phyloP scores from a whole-genome alignment of 2,888 invertebrate species.

The Lasioglossum oenotherae region DNA sequence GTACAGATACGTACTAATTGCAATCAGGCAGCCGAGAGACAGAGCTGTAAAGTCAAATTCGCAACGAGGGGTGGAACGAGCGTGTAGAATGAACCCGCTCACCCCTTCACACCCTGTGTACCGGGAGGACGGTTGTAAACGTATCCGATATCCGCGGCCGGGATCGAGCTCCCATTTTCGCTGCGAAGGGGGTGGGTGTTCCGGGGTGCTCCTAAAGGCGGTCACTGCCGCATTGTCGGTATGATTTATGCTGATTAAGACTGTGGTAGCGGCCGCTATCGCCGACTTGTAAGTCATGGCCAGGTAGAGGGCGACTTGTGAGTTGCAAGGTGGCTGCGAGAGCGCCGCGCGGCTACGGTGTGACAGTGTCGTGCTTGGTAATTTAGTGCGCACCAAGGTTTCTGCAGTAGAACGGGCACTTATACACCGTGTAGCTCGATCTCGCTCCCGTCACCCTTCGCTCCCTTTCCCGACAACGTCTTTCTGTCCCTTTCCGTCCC shows the following conservation, averaged over 20 bases:
- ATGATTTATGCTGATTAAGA: constrained; percentile 84
- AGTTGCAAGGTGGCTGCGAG: constrained; percentile 71
- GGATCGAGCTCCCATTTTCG: constrained; percentile 31
- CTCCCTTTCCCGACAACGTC: not conserved
- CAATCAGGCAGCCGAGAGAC: not conserved
- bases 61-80: not conserved
- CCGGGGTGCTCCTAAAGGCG: constrained; percentile 50
- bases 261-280: constrained; percentile 81
- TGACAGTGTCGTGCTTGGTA: constrained; percentile 71
- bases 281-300: constrained; percentile 80
- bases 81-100: not conserved
- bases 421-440: constrained; percentile 59
- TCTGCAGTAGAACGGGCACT: constrained; percentile 73
- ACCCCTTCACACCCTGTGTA: not conserved
- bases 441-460: constrained; percentile 18
- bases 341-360: constrained; percentile 62
- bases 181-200: constrained; percentile 21
- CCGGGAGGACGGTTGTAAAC: not conserved
- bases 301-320: constrained; percentile 69
- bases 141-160: not conserved
- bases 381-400: constrained; percentile 77
- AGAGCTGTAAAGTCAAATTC: constrained; percentile 1
- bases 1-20: not conserved
- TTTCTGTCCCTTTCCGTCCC: constrained; percentile 18
- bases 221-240: constrained; percentile 76